Conservation (phyloP, 2,113 vertebrate species). For the Apodemus speciosus region DNA sequence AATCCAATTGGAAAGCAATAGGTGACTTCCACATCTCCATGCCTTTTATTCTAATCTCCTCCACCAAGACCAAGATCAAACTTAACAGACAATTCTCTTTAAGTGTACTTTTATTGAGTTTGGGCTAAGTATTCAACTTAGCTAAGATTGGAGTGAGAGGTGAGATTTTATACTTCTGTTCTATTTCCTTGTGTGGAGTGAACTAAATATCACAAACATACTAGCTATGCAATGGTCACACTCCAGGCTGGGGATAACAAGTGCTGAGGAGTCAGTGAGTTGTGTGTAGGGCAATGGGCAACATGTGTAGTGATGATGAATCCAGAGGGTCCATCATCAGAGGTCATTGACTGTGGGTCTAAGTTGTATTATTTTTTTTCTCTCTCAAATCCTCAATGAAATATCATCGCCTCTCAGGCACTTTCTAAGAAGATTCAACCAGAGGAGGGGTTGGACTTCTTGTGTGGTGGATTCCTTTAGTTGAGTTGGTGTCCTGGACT, state of each 20-base stretch:
- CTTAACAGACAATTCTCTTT: slow-evolving; percentile 28
- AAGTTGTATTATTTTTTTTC: neutral
- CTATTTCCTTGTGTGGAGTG: slow-evolving; percentile 7
- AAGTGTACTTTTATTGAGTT: slow-evolving; percentile 3
- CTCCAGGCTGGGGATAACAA: neutral
- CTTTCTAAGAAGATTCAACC: neutral
- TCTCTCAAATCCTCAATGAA: slow-evolving; percentile 7
- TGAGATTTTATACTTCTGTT: slow-evolving; percentile 11
- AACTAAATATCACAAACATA: neutral
- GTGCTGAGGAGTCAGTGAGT: neutral
- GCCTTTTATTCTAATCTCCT: neutral
- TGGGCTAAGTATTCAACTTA: slow-evolving; percentile 39
- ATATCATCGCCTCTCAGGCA: neutral
- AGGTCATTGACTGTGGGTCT: neutral
- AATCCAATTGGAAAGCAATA: neutral
- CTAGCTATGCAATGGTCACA: neutral
- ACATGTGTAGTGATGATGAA: neutral
- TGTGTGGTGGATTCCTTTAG: neutral
- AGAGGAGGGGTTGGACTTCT: neutral
- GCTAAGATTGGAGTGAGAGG: slow-evolving; percentile 23
- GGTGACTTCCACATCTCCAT: neutral
- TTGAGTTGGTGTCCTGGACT: neutral
- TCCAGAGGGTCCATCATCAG: neutral
- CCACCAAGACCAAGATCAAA: neutral
- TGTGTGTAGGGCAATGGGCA: neutral